Percentiles rank a stretch among this genome's conserved stretches.
phyloP scores from a whole-genome alignment of 1,140 invertebrate genomes.

The Papilio dardanus region DNA sequence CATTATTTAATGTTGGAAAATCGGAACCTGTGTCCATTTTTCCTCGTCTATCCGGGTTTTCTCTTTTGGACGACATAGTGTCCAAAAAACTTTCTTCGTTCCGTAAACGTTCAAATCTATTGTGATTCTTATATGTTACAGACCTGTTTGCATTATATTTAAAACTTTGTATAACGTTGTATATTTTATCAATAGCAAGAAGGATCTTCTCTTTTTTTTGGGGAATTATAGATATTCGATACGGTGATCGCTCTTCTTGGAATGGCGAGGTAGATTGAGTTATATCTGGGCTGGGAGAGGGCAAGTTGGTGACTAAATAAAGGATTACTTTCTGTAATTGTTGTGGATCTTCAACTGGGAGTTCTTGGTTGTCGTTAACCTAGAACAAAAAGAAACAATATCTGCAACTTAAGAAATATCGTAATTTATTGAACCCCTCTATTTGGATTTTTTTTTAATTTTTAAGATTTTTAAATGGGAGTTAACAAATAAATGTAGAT shows the following conservation, averaged over 20 bases:
- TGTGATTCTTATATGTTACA: background rate
- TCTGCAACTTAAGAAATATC: background rate
- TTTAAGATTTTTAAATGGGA: too few relatives aligned
- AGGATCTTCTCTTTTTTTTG: constrained; percentile 72
- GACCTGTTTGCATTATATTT: background rate
- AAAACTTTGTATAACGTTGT: constrained; percentile 48
- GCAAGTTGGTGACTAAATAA: constrained; percentile 86
- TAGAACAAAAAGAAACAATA: constrained; percentile 39
- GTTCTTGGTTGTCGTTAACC: constrained; percentile 40
- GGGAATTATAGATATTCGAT: constrained; percentile 77
- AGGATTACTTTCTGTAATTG: constrained; percentile 86
- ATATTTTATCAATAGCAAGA: constrained; percentile 80
- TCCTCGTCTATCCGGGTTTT: background rate
- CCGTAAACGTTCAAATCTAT: background rate
- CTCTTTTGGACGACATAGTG: background rate
- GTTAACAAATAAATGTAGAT: background rate
- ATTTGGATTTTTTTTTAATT: too few relatives aligned
- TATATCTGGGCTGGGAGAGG: constrained; percentile 62
- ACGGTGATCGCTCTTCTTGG: constrained; percentile 36
- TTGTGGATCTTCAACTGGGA: constrained; percentile 84
- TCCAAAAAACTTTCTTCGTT: background rate
- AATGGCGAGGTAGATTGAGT: constrained; percentile 30
- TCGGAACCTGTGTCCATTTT: background rate
- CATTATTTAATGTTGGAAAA: background rate
- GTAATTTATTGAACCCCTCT: background rate